Evolutionary conservation across 2,797 vertebrate genomes (phyloP).

Genomic region (Rhinichthys osculus): DNA sequence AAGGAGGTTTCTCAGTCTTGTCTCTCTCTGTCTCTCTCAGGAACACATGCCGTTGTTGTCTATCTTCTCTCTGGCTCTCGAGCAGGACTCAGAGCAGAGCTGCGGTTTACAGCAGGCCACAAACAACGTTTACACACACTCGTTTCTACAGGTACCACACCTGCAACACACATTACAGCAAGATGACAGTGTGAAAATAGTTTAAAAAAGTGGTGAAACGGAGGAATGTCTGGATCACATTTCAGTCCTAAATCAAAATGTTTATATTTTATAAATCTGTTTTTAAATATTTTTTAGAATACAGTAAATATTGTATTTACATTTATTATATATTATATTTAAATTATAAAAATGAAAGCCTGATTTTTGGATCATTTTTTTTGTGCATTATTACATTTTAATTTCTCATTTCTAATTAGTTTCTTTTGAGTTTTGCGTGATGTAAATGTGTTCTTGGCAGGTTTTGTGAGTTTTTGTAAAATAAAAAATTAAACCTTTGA

Average conservation of each 20-base stretch:
- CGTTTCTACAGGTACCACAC: slow-evolving; percentile 88
- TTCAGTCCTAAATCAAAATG: neutral
- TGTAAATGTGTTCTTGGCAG: neutral
- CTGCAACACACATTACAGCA: neutral
- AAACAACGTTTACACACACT: slow-evolving; percentile 85
- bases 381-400: neutral
- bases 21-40: slow-evolving; percentile 68
- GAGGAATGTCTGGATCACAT: neutral
- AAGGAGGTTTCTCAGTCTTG: neutral
- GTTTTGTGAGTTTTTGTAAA: too few relatives aligned
- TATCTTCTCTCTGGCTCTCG: slow-evolving; percentile 93
- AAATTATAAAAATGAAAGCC: neutral
- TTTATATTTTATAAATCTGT: neutral
- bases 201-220: neutral
- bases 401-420: too few relatives aligned
- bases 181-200: neutral
- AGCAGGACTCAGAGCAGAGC: slow-evolving; percentile 93
- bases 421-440: neutral
- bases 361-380: neutral
- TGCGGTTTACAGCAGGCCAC: slow-evolving; percentile 81
- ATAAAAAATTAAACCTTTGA: too few relatives aligned
- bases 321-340: neutral
- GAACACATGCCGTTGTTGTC: slow-evolving; percentile 93
- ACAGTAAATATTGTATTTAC: neutral
- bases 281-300: neutral